Base-by-base conservation (phyloP, 2,888 invertebrate species). In the Therioaphis trifolii region DNA sequence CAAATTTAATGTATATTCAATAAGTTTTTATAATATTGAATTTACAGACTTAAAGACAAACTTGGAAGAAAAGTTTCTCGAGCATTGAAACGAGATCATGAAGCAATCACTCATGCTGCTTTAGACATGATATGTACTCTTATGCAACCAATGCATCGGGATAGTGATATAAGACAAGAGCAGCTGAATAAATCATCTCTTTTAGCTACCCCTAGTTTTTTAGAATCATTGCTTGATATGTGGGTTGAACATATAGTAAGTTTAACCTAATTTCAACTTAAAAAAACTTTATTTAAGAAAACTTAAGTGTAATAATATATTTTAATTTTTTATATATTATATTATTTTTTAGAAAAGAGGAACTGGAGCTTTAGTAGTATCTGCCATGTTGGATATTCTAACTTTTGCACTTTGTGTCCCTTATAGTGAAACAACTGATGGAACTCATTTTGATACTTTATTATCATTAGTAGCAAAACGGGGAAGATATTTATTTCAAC, bases 361-460 rank as follows among this genome's bases (percentile, higher is more conserved):
- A 77, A 98, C 97, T 80, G 99, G 99, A 4, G 98, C 99, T 69
- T 90, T 99, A 74, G 96, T 99, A 18, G 95, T 99, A 85, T 95
- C 98, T 46, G 96, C 98, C 86, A 98, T 99, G 98, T 91, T 99
- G 88, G 99, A 99, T 89, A 96, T 99, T 88, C 90, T 99, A 86
- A 99, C 99, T 58, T 99, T 98, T 90, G 95, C 98, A 4, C 91
- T 99, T 63, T 99, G 99, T 90, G 97, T 98, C 85, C 99, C 99
- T 5, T 99, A 99, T 90, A 97, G 97, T 88, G 99, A 99, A 90
- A 99, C 99, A 5, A 99, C 99, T 0, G 97, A 98, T 88, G 97
- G 97, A 76, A 95, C 95, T 88, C 96, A 96, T 88, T 98, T 98
- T 89, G 99, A 99, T 89, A 93, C 93, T 86, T 90, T 99, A 78